Evolutionary conservation across 64 coral and sea anemone genomes (phyloP), one percentile per base, ranked within the genome.

Genomic region (Hydrozoanthus tunicans): DNA sequence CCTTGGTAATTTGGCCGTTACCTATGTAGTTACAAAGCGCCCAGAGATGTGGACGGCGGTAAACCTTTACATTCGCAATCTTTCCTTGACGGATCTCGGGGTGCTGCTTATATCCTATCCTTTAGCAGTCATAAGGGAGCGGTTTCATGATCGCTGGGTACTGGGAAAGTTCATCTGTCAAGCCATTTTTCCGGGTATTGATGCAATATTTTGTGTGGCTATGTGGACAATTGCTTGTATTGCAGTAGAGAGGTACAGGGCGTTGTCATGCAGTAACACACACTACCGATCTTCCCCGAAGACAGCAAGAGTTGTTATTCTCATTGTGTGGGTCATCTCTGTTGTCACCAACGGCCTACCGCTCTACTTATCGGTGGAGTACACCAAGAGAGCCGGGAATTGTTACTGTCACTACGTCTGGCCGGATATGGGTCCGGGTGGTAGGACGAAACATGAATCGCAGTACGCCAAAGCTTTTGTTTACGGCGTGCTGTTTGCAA

Each of bases 31-130:
- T 9, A 88, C 84, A 58, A 88, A 62, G 23, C 84, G 69, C 17
- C 69, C 84, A 7, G 84, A 88, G 55, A 88, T 88, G 84, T 88
- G 84, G 68, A 88, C 84, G 27, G 68, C 69, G 13, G 84, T 88
- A 2, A 88, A 88, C 26, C 51, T 88, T 70, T 88, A 75, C 69
- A 74, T 88, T 25, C 68, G 84, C 54, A 88, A 88, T 88, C 84
- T 88, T 13, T 88, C 84, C 84, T 75, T 88, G 68, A 75, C 84
- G 13, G 84, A 88, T 15, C 53, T 61, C 14, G 55, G 84, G 10
- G 57, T 88, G 26, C 54, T 88, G 13, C 84, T 88, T 0, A 43
- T 88, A 14, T 74, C 59, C 69, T 88, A 74, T 14, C 84, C 84
- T 5, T 20, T 88, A 32, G 84, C 84, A 75, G 69, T 88, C 5